phyloP scores from a whole-genome alignment of 2,888 invertebrate genomes.

The Hypena proboscidalis region DNA sequence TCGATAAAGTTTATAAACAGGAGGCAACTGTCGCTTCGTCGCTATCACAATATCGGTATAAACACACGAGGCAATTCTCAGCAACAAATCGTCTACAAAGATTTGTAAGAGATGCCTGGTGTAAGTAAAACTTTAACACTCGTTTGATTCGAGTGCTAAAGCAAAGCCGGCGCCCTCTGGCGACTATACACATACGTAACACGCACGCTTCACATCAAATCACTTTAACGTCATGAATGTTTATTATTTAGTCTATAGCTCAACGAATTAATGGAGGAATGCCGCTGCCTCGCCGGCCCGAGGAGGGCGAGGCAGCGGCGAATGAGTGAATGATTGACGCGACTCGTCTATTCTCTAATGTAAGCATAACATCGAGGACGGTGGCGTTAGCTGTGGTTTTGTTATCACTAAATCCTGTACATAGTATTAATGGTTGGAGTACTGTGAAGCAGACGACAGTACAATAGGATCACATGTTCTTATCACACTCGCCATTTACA shows the following conservation, averaged over 20 bases:
- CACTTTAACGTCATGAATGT: too few relatives aligned
- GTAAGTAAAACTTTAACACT: too few relatives aligned
- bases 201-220: neutral
- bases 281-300: too few relatives aligned
- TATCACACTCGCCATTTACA: constrained; percentile 54
- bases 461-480: constrained; percentile 49
- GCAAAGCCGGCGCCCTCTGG: constrained; percentile 1
- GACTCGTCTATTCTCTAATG: constrained; percentile 12
- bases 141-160: neutral
- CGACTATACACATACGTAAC: neutral
- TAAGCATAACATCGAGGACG: constrained; percentile 55
- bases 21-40: constrained; percentile 3
- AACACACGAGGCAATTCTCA: too few relatives aligned
- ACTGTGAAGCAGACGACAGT: constrained; percentile 29
- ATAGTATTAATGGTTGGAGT: constrained; percentile 37
- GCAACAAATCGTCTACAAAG: too few relatives aligned
- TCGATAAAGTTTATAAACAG: constrained; percentile 2
- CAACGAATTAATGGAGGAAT: too few relatives aligned
- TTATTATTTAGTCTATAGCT: too few relatives aligned
- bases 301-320: too few relatives aligned
- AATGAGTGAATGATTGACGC: constrained; percentile 1
- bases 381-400: constrained; percentile 51
- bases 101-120: too few relatives aligned
- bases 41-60: neutral
- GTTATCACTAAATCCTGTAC: constrained; percentile 53